Base-by-base conservation (phyloP, 2,888 invertebrate species). In the Standfussiana lucernea region DNA sequence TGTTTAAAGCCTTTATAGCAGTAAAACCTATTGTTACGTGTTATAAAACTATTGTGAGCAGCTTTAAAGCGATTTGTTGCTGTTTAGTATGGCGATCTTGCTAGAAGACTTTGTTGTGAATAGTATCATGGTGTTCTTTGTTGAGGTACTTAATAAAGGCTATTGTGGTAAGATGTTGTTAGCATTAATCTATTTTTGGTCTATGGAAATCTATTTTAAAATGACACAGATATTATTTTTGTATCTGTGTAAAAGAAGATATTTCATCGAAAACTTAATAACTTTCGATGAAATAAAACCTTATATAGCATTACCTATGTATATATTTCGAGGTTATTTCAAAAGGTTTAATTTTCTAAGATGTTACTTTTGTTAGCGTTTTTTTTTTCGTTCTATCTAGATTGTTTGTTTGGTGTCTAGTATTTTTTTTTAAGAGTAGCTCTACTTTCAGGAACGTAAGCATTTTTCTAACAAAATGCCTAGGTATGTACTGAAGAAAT, bases 11-110 rank as follows among this genome's bases (percentile, higher is more conserved):
- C 68, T 61, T 67, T 37, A 64, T 70, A 28, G 21, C 35, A 28
- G 35, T 75, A 62, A 50, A 62, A 69, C 10, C 45, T 35, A 72
- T 86, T 85, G 80, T 85, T 68, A 35, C 37, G 42, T 21, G 64
- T 15, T 69, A 67, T 71, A 77, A 77, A 77, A 80, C 70, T 74
- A 80, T 83, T 88, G 82, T 77, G 56, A 24, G 59, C 62, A 61
- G 69, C 24, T 79, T 78, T 75, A 69, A 75, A 70, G 66, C n/a
- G 56, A 69, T 73, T 80, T 67, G 45, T 56, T 65, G 73, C 11
- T 53, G 53, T 73, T 80, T 53, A 35, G 28, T 45, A 74, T 18
- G 3, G 28, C 50, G 42, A 65, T 64, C 21, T 71, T 72, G 71
- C 72, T 32, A 37, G n/a, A 2, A 37, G 56, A n/a, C 4, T 53